phyloP scores from a whole-genome alignment of 2,888 invertebrate genomes.

The Andrena bicolor region DNA sequence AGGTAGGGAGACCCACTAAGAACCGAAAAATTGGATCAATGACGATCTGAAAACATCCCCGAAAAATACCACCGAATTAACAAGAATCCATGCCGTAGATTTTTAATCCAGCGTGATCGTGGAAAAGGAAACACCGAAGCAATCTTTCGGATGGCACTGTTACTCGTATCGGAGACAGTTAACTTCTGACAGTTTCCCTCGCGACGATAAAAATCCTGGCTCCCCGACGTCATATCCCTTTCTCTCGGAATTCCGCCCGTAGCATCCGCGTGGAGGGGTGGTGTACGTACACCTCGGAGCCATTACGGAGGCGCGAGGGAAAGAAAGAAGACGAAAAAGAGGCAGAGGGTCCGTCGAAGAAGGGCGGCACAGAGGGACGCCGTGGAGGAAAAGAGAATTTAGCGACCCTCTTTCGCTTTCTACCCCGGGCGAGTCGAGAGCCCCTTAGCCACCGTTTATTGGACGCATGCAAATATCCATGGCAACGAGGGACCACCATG shows the following conservation, averaged over 20 bases:
- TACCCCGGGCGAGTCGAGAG: constrained; percentile 82
- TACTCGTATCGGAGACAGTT: constrained; percentile 28
- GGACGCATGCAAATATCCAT: constrained; percentile 85
- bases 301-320: constrained; percentile 77
- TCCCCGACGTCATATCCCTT: constrained; percentile 44
- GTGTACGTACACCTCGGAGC: constrained; percentile 72
- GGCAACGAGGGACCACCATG: constrained; percentile 80
- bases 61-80: neutral
- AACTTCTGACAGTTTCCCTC: constrained; percentile 65
- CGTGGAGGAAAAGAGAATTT: constrained; percentile 79
- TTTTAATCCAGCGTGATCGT: constrained; percentile 22
- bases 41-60: neutral
- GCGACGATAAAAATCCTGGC: constrained; percentile 62
- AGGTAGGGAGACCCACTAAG: no score
- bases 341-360: constrained; percentile 35
- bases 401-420: constrained; percentile 83
- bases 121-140: neutral
- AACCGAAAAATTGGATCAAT: no score
- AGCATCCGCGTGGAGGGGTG: constrained; percentile 55
- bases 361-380: constrained; percentile 50
- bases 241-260: constrained; percentile 41
- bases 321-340: constrained; percentile 50
- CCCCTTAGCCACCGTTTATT: constrained; percentile 85
- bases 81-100: neutral
- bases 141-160: constrained; percentile 3